Percentiles rank a stretch among this genome's conserved stretches.
phyloP scores from a whole-genome alignment of 2,113 vertebrate genomes.

The Speoplatyrhinus poulsoni region DNA sequence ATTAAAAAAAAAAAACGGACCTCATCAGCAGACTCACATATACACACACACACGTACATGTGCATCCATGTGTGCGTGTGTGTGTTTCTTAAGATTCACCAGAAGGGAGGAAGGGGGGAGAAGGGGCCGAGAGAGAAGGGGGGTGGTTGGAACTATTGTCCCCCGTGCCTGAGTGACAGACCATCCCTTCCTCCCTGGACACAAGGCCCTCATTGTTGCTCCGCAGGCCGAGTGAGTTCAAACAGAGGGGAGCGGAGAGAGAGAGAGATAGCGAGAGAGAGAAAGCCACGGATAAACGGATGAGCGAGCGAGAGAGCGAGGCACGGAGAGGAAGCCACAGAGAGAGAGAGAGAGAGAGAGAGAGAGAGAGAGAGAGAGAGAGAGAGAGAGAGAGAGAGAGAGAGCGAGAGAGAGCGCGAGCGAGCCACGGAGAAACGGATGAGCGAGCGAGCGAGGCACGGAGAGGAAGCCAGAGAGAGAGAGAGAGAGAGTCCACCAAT shows the following conservation, averaged over 20 bases:
- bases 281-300: constrained; percentile 22
- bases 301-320: constrained; percentile 20
- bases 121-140: background rate
- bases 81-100: too few species aligned
- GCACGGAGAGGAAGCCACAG: background rate
- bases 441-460: constrained; percentile 1
- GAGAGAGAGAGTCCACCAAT: constrained; percentile 35
- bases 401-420: constrained; percentile 7
- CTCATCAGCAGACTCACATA: too few species aligned
- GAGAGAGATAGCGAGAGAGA: constrained; percentile 34
- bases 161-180: constrained; percentile 65
- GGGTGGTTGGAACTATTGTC: constrained; percentile 44
- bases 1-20: background rate
- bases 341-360: constrained; percentile 27
- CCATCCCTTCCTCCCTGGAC: constrained; percentile 68
- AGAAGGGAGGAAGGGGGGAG: too few species aligned
- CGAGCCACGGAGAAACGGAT: constrained; percentile 21
- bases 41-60: too few species aligned
- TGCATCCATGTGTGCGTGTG: too few species aligned
- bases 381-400: constrained; percentile 31
- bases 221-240: constrained; percentile 63
- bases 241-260: constrained; percentile 56
- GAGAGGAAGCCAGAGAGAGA: background rate
- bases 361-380: constrained; percentile 29
- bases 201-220: constrained; percentile 73